These are phyloP conservation scores for Cottoperca gobio DNA, from an alignment of 2,797 vertebrate genomes.

Conservation along the genomic window DNA sequence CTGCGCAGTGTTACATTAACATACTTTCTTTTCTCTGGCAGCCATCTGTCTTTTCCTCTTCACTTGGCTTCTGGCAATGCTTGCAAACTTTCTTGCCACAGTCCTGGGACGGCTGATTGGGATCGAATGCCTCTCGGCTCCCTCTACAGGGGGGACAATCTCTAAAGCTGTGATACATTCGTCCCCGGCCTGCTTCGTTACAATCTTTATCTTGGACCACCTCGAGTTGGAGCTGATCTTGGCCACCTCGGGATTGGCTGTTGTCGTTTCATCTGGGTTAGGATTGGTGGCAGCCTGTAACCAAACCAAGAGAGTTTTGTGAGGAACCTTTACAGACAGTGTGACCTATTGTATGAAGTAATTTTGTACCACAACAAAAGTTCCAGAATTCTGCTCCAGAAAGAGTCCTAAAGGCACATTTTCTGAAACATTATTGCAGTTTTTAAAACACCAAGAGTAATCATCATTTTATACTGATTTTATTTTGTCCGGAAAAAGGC, in stretches of 20 bases:
- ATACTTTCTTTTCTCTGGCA: conserved; percentile 94
- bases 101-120: conserved; percentile 89
- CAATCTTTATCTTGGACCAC: conserved; percentile 99
- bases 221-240: conserved; percentile 86
- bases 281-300: conserved; percentile 58
- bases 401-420: not conserved
- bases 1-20: conserved; percentile 66
- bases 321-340: not conserved
- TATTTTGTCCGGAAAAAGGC: not conserved
- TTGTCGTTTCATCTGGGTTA: conserved; percentile 33
- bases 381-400: not conserved
- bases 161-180: conserved; percentile 98
- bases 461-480: not conserved
- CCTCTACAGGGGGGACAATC: conserved; percentile 91
- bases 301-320: not conserved
- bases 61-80: conserved; percentile 97
- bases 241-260: conserved; percentile 34
- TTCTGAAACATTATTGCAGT: not conserved
- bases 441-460: not conserved
- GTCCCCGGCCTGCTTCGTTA: conserved; percentile 94
- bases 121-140: conserved; percentile 87
- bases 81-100: conserved; percentile 96
- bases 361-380: not conserved
- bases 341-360: not conserved
- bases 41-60: conserved; percentile 98